Percentiles rank a stretch among this genome's conserved stretches.
Evolutionary conservation across 2,113 vertebrate genomes (phyloP).

Genomic region (Lathamus discolor): DNA sequence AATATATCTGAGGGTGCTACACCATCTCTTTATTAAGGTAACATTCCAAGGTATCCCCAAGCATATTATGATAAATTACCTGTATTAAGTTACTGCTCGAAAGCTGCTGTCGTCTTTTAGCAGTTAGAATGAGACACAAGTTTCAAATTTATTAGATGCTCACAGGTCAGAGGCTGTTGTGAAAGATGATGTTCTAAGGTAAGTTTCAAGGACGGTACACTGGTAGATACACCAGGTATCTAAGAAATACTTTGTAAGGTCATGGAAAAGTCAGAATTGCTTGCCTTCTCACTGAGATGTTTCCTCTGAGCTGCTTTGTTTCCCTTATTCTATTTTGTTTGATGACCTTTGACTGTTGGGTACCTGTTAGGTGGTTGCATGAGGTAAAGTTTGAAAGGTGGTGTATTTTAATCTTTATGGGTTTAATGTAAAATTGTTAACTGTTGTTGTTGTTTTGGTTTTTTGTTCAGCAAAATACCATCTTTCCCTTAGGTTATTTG

Average conservation of each 20-base stretch:
- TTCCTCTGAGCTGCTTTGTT: not conserved
- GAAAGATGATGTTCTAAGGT: not conserved
- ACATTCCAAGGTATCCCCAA: conserved; percentile 5
- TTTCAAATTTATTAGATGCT: conserved; percentile 1
- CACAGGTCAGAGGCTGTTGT: not conserved
- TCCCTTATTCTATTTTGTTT: not conserved
- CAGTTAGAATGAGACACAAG: not conserved
- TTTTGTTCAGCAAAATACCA: not conserved
- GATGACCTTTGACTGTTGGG: not conserved
- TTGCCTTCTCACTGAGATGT: not conserved
- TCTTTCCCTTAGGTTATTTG: not conserved
- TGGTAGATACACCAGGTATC: not conserved
- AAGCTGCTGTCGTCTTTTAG: conserved; percentile 20
- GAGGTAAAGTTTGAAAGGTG: not conserved
- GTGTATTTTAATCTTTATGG: not conserved
- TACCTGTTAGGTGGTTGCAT: not conserved
- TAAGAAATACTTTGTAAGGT: not conserved
- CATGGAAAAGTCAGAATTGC: not conserved
- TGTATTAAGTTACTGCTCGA: not conserved
- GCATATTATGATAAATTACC: conserved; percentile 19
- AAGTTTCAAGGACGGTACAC: not conserved
- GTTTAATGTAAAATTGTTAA: not conserved
- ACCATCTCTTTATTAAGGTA: conserved; percentile 28
- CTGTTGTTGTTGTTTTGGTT: not conserved
- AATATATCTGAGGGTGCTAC: conserved; percentile 1